Evolutionary conservation across 2,888 invertebrate genomes (phyloP), one percentile per base, ranked within the genome.

Genomic region (Scaptomyza polygonia): DNA sequence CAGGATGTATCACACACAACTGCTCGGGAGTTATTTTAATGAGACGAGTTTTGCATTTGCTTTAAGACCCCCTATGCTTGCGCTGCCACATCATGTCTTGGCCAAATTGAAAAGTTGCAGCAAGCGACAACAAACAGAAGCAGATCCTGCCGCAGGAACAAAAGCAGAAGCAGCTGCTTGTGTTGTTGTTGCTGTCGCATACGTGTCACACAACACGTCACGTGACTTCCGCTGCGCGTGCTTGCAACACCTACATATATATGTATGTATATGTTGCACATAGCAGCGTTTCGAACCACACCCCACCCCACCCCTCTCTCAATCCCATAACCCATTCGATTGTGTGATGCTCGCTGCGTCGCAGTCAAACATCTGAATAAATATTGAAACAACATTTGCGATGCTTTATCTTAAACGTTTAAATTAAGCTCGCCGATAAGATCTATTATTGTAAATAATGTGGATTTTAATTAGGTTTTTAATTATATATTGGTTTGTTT

Each of bases 201-300:
- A 80, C 86, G 85, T 88, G 88, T 80, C 87, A 84, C 78, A 77
- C 84, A 84, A 78, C 84, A 88, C 82, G 72, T 88, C 87, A 84
- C 88, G 88, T 88, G 86, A 84, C 84, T 84, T 84, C 84, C 84
- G 88, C 63, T 66, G 80, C 84, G 88, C 84, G 88, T 84, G 84
- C 78, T 69, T 56, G 75, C 84, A 80, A 84, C 84, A 88, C 84
- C 84, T 88, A 58, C 52, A 18, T 16, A 6, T 6, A 27, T 21
- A 14, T 36, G 14, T 34, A 1, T 9, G 29, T 29, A n/a, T 14
- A 48, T 48, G n/a, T 34, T n/a, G 2, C 18, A 21, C 34, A n/a
- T 12, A 34, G n/a, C 6, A 2, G n/a, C 25, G 25, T 25, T 25
- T 16, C 14, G 14, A 4, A 6, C 3, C 9, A 5, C 14, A 2